A percentile compares a stretch with the other conserved stretches of the same genome.
Evolutionary conservation across 2,113 vertebrate genomes (phyloP).

Genomic region (Bambusicola thoracicus): DNA sequence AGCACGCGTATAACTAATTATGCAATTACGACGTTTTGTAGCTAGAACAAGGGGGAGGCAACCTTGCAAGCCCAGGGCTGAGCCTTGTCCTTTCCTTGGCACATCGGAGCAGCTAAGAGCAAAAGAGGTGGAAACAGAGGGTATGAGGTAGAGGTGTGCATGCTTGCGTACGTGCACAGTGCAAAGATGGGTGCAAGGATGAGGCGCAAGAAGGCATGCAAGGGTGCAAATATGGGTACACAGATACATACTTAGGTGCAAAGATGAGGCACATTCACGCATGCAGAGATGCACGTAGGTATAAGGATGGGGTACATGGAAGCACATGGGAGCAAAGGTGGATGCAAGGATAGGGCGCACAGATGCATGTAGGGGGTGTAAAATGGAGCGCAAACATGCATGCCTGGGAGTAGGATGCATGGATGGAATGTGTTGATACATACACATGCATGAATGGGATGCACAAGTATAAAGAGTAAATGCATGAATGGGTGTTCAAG

Average conservation of each 20-base stretch:
- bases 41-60: background rate
- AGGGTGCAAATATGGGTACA: background rate
- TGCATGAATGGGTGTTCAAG: fast-evolving
- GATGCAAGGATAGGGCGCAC: fast-evolving
- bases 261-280: background rate
- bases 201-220: background rate
- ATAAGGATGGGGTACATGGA: background rate
- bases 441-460: fast-evolving
- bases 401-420: background rate
- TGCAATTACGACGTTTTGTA: conserved; percentile 41
- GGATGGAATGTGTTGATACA: background rate
- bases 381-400: background rate
- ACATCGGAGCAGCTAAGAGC: too few species aligned
- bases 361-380: fast-evolving
- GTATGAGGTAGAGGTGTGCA: fast-evolving
- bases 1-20: conserved; percentile 62
- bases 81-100: background rate
- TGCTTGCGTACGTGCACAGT: fast-evolving
- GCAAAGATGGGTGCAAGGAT: too few species aligned
- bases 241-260: background rate
- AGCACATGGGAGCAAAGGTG: background rate
- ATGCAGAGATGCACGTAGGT: background rate
- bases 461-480: fast-evolving
- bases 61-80: background rate
- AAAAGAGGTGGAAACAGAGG: background rate